These are phyloP conservation scores for Hypanus sabinus DNA, from an alignment of 2,113 vertebrate genomes.

Conservation along the genomic window DNA sequence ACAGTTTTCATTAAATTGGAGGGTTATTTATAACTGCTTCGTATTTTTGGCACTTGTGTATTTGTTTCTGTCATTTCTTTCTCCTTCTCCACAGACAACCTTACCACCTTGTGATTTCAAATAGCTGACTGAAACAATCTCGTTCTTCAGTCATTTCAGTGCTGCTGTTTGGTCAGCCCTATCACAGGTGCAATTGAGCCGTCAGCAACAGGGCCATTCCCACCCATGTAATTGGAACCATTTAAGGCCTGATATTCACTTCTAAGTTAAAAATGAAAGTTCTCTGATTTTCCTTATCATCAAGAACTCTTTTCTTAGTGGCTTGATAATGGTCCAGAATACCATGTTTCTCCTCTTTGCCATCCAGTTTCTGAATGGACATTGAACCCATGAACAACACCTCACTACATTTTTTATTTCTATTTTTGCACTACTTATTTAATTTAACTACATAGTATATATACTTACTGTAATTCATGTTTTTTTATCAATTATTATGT, in stretches of 20 bases:
- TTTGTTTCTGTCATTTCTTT: not conserved
- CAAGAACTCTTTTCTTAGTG: not conserved
- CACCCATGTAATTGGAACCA: not conserved
- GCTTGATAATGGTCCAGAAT: slow-evolving; percentile 8
- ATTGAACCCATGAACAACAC: too few relatives aligned
- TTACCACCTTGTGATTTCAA: not conserved
- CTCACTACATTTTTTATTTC: too few relatives aligned
- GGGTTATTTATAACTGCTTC: not conserved
- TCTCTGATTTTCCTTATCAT: not conserved
- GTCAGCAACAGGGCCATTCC: not conserved
- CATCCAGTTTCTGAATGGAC: too few relatives aligned
- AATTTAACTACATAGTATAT: too few relatives aligned
- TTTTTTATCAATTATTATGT: too few relatives aligned
- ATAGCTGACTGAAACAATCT: not conserved
- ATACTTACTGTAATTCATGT: too few relatives aligned
- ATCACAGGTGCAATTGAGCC: not conserved
- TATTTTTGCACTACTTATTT: too few relatives aligned
- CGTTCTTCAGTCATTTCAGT: not conserved
- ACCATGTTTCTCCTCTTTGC: not conserved
- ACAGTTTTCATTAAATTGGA: not conserved
- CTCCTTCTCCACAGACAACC: not conserved
- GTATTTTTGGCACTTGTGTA: not conserved
- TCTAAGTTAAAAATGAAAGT: not conserved
- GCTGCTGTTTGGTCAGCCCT: not conserved
- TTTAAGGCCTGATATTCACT: not conserved